Evolutionary conservation across 2,797 vertebrate genomes (phyloP).

Genomic region (Paguma larvata): DNA sequence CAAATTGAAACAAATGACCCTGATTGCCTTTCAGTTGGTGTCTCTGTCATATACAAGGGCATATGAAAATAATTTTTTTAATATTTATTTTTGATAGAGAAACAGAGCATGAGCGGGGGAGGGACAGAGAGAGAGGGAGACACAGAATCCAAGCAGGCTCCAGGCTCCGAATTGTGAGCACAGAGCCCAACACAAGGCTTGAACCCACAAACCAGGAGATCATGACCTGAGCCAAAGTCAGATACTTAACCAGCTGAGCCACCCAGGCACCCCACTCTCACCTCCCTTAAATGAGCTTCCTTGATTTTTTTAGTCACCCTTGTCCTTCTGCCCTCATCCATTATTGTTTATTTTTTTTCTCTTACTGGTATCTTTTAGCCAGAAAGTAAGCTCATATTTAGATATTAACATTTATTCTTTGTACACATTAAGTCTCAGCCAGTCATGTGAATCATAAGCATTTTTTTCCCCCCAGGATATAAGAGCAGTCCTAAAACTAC

Average conservation of each 20-base stretch:
- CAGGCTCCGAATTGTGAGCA: too few relatives aligned
- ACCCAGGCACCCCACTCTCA: not conserved
- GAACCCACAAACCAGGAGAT: too few relatives aligned
- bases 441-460: not conserved
- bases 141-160: too few relatives aligned
- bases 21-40: not conserved
- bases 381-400: not conserved
- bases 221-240: too few relatives aligned
- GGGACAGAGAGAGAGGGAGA: too few relatives aligned
- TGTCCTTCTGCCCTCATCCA: not conserved
- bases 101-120: too few relatives aligned
- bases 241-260: too few relatives aligned
- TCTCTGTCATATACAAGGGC: not conserved
- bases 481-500: slow-evolving; percentile 65
- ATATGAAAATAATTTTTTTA: not conserved
- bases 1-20: not conserved
- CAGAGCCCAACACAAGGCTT: too few relatives aligned
- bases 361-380: not conserved
- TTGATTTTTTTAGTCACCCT: not conserved
- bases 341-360: slow-evolving; percentile 37
- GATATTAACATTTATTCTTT: not conserved
- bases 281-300: not conserved
- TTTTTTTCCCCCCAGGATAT: slow-evolving; percentile 57
- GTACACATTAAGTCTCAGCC: not conserved
- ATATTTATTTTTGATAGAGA: too few relatives aligned